Conservation (phyloP, 2,888 invertebrate species). For the Morinoia aosen region DNA sequence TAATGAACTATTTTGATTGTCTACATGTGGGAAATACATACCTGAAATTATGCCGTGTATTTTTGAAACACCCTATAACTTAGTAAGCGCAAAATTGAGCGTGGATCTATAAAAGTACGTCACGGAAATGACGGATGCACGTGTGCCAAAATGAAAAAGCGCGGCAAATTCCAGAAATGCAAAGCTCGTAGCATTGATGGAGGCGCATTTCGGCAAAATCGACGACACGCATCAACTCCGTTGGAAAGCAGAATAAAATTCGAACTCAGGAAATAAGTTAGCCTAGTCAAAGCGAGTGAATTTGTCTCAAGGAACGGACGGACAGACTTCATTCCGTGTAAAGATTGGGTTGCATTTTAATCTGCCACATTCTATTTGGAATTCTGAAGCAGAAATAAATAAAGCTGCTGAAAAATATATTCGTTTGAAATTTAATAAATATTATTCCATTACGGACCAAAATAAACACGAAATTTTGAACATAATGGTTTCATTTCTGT, state of each 20-base stretch:
- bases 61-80: no score
- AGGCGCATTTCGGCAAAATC: no score
- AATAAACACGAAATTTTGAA: background rate
- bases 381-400: background rate
- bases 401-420: no score
- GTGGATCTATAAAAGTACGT: no score
- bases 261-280: background rate
- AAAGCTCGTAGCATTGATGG: no score
- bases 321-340: background rate
- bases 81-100: no score
- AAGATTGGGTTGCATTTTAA: background rate
- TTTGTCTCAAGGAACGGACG: background rate
- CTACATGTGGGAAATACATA: no score
- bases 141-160: no score
- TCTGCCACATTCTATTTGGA: background rate
- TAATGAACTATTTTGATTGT: no score
- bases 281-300: background rate
- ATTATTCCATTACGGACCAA: background rate
- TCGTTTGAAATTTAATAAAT: background rate
- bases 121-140: no score
- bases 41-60: no score
- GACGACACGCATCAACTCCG: background rate
- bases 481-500: background rate
- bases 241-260: background rate
- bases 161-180: no score